Percentiles rank a stretch among this genome's conserved stretches.
Conservation (phyloP, 2,888 invertebrate species). For the Campoplex nolae region DNA sequence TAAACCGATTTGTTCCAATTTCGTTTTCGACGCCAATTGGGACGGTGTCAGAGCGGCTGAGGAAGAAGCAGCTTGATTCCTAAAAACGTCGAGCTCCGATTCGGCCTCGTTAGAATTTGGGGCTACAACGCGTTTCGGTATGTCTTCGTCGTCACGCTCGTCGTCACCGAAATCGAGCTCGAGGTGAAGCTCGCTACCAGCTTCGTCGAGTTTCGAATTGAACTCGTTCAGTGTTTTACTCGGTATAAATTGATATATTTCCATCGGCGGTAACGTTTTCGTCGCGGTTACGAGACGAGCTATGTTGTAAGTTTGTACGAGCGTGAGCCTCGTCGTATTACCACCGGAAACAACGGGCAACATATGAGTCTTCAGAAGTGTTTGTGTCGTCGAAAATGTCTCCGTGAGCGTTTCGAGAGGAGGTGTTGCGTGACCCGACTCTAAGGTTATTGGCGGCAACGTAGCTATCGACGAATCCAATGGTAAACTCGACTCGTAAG, state of each 20-base stretch:
- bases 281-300: conserved; percentile 95
- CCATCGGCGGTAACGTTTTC: conserved; percentile 95
- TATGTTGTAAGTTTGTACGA: conserved; percentile 95
- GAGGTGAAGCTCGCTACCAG: conserved; percentile 94
- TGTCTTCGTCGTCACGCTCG: conserved; percentile 84
- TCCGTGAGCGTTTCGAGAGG: conserved; percentile 95
- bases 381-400: conserved; percentile 96
- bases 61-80: conserved; percentile 80
- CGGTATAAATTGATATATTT: conserved; percentile 94
- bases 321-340: conserved; percentile 91
- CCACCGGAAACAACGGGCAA: conserved; percentile 92
- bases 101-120: conserved; percentile 86
- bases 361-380: conserved; percentile 95
- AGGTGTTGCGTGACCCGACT: conserved; percentile 92
- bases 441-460: conserved; percentile 91
- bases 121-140: conserved; percentile 85
- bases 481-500: conserved; percentile 89
- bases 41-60: neutral
- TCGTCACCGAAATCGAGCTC: conserved; percentile 94
- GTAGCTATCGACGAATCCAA: conserved; percentile 93
- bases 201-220: conserved; percentile 94
- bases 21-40: conserved; percentile 81
- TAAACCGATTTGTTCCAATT: conserved; percentile 78
- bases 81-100: conserved; percentile 90
- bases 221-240: conserved; percentile 95